phyloP scores from a whole-genome alignment of 1,140 invertebrate genomes.

The Linepithema humile region DNA sequence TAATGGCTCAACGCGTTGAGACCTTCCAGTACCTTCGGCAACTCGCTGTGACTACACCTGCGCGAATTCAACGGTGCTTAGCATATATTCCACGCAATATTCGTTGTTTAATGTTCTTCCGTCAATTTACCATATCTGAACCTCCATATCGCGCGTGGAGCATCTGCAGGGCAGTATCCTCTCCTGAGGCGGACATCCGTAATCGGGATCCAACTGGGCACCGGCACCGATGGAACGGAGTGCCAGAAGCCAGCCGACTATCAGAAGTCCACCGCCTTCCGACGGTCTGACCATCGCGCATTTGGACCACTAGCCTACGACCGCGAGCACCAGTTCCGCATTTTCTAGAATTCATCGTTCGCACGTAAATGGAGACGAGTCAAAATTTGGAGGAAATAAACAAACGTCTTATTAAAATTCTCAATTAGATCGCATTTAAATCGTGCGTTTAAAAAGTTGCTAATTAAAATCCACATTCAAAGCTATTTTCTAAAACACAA shows the following conservation, averaged over 20 bases:
- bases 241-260: conserved; percentile 71
- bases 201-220: conserved; percentile 76
- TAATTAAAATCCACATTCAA: not conserved
- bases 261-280: conserved; percentile 76
- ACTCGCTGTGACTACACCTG: conserved; percentile 94
- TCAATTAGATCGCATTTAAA: not conserved
- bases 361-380: not conserved
- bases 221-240: conserved; percentile 59
- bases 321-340: conserved; percentile 50
- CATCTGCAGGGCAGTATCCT: conserved; percentile 89
- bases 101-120: not conserved
- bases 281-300: conserved; percentile 81
- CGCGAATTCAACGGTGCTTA: not conserved
- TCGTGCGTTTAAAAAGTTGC: not conserved
- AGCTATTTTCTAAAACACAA: not conserved
- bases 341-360: conserved; percentile 57
- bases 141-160: conserved; percentile 86
- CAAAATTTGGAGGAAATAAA: not conserved
- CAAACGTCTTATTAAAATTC: not conserved
- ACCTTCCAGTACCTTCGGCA: conserved; percentile 90
- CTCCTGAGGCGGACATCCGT: conserved; percentile 87
- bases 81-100: not conserved
- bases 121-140: conserved; percentile 88
- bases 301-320: conserved; percentile 72
- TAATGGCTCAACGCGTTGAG: conserved; percentile 89